Base-by-base conservation (phyloP, 2,888 invertebrate genomes). In the Drosophila vallismaia region DNA sequence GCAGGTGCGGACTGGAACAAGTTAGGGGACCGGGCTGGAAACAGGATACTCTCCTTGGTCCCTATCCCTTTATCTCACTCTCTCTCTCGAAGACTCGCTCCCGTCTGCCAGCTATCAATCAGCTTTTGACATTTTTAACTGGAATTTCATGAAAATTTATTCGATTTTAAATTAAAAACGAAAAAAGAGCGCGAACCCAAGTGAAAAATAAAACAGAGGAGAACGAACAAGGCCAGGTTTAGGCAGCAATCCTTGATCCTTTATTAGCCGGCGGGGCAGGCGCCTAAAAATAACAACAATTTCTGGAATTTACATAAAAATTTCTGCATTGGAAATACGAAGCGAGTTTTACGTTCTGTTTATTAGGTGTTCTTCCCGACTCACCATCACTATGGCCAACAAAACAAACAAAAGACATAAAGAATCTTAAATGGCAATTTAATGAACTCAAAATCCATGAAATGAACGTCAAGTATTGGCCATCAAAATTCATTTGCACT, bases 81-180 rank as follows among this genome's bases (percentile, higher is more conserved):
- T 36, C 58, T 45, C 40, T 6, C 40, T 8, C 7, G 9, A 6
- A 42, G 40, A 19, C 54, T 59, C 71, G 53, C 52, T 58, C 55
- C 80, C 60, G 74, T 71, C 74, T 83, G 85, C 85, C 82, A 78
- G 80, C 82, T 78, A 89, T 88, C 89, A 89, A 89, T 88, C 88
- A 89, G 80, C 75, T 88, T 88, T 89, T 89, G 88, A 89, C 88
- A 89, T 86, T 84, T 89, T 89, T 81, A 85, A 83, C 86, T 85
- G 85, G 88, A 88, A 88, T 88, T 89, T 80, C 77, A 76, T 85
- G 79, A 81, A 89, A 88, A 89, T 89, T 76, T 82, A 88, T 80
- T 82, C 82, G 86, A 80, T 88, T 88, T 85, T 84, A 84, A 88
- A 84, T 86, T 84, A 77, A 83, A 79, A 86, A 63, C 77, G 36